A percentile compares a stretch with the other conserved stretches of the same genome.
These are phyloP conservation scores for Bombus impatiens DNA, from an alignment of 1,140 invertebrate genomes.

Conservation along the genomic window DNA sequence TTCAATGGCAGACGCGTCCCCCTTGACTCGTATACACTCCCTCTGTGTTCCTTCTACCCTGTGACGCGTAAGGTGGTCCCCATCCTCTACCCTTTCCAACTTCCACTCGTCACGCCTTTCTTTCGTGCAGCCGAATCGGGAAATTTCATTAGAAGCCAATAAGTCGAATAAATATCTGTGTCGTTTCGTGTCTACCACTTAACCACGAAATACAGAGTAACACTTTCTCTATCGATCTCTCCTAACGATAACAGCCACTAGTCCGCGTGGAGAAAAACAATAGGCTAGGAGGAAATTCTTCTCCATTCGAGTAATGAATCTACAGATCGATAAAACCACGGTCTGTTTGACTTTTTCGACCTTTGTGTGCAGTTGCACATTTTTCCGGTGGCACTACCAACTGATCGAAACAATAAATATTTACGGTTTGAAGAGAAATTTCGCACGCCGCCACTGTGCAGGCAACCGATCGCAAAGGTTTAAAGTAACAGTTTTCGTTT, in stretches of 20 bases:
- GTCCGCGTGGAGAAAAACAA: background rate
- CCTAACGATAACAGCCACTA: background rate
- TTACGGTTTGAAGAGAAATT: too few species aligned
- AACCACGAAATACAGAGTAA: too few species aligned
- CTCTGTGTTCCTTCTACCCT: slow-evolving; percentile 49
- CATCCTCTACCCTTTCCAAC: slow-evolving; percentile 34
- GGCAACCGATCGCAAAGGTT: too few species aligned
- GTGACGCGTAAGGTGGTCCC: slow-evolving; percentile 41
- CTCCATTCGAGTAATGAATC: background rate
- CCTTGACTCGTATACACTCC: slow-evolving; percentile 5
- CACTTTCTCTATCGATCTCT: background rate
- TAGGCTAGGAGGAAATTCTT: background rate
- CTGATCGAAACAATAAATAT: too few species aligned
- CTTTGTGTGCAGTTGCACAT: too few species aligned
- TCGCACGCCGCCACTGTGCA: too few species aligned
- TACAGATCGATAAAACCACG: background rate
- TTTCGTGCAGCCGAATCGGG: background rate
- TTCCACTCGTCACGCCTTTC: slow-evolving; percentile 22
- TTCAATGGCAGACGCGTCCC: background rate
- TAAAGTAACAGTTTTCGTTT: too few species aligned
- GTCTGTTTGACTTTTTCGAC: too few species aligned
- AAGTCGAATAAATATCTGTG: slow-evolving; percentile 49
- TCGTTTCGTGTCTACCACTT: background rate
- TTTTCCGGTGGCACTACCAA: too few species aligned
- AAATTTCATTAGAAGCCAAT: slow-evolving; percentile 58